Base-by-base conservation (phyloP, 2,888 invertebrate genomes). In the Amphipoea oculea region DNA sequence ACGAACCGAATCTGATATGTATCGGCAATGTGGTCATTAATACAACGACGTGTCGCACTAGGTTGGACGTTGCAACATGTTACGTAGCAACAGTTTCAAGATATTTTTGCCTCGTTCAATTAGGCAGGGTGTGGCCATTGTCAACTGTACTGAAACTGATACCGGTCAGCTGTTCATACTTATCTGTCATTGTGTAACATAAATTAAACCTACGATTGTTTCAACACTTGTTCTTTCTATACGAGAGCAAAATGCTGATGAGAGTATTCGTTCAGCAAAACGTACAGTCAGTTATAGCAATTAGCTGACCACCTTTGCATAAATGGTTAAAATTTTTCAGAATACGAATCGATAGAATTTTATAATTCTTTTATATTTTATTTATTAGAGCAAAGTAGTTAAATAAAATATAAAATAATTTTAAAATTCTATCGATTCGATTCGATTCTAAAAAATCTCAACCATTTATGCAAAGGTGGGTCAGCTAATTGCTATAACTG, bases 1-100 rank as follows among this genome's bases (percentile, higher is more conserved):
- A 94, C 90, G 92, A 91, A 92, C 86, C 86, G 76, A 89, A 91
- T 91, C 93, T 92, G 95, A 95, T 95, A 94, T 92, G 94, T 92
- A 95, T 95, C 95, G 89, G 83, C 80, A 77, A 77, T 63, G 80
- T 86, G 81, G 85, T 89, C 90, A 88, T 92, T 92, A 92, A 91
- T 91, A 91, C 89, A 82, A 90, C 86, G 70, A 85, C 86, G 84
- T 75, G 85, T 89, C 77, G 72, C 76, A 83, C 88, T 91, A 91
- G 87, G 74, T 71, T 83, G 67, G 78, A 79, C 78, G 73, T 74
- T 81, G 87, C 84, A 84, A 82, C 74, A 77, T 75, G 83, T 87
- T 89, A 86, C 84, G 82, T 67, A 75, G 74, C 81, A 79, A 76
- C 65, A 63, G 65, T 69, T 75, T 81, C 65, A 81, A 85, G 65